These are phyloP conservation scores for Urocyon cinereoargenteus DNA, from an alignment of 2,797 vertebrate species.

Conservation along the genomic window DNA sequence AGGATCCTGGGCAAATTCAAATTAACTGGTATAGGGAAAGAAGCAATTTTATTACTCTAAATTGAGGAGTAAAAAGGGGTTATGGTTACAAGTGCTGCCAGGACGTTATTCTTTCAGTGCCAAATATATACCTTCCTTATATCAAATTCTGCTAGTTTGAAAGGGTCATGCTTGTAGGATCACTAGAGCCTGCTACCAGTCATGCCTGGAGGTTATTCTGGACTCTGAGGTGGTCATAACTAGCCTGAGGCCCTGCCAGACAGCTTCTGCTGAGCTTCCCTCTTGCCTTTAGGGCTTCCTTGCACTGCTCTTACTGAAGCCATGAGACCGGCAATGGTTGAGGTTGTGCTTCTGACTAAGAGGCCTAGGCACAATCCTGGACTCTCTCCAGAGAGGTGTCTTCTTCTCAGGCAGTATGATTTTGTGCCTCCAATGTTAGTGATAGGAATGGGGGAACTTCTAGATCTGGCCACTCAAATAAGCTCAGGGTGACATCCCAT, in stretches of 20 bases:
- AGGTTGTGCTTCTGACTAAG: conserved; percentile 58
- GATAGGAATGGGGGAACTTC: background rate
- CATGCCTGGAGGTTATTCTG: background rate
- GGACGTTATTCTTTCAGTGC: conserved; percentile 36
- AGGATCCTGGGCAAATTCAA: background rate
- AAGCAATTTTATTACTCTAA: conserved; percentile 27
- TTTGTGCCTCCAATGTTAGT: conserved; percentile 60
- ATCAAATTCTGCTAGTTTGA: background rate
- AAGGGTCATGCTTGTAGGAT: background rate
- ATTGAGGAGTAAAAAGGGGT: background rate
- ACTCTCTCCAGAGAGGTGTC: background rate
- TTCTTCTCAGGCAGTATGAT: conserved; percentile 53
- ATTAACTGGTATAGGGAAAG: background rate
- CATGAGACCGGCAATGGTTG: background rate
- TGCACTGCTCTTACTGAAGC: background rate
- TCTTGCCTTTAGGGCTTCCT: background rate
- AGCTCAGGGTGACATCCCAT: conserved; percentile 51
- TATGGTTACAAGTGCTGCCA: background rate
- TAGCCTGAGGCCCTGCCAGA: background rate
- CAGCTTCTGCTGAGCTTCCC: background rate
- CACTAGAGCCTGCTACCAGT: background rate
- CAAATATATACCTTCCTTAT: background rate
- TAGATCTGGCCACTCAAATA: conserved; percentile 45
- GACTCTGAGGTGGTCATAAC: conserved; percentile 16
- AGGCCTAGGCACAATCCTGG: conserved; percentile 20